A percentile compares a stretch with the other conserved stretches of the same genome.
Evolutionary conservation across 2,888 invertebrate genomes (phyloP).

Genomic region (Lasioglossum villosulum): DNA sequence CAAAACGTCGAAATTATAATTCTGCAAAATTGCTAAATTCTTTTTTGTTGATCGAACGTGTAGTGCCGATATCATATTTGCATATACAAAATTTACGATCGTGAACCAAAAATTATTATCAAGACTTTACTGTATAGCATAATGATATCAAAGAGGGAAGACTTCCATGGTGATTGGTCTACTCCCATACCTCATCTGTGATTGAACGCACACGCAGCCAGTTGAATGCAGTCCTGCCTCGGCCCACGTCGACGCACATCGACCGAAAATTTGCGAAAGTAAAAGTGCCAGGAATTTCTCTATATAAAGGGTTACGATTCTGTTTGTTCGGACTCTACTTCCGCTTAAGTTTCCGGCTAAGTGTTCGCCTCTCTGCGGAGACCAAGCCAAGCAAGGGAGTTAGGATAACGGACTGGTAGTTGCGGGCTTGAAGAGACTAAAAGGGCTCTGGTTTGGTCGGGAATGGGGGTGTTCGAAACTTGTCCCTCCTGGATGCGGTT

Average conservation of each 20-base stretch:
- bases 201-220: neutral
- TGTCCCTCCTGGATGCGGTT: constrained; percentile 74
- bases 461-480: constrained; percentile 69
- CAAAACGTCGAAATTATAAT: no score
- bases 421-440: constrained; percentile 55
- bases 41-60: no score
- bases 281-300: neutral
- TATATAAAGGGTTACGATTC: neutral
- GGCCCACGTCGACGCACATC: neutral
- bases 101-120: no score
- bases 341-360: constrained; percentile 69
- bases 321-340: constrained; percentile 53
- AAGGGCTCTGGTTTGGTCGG: constrained; percentile 61
- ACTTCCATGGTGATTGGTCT: no score
- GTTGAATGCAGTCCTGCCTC: neutral
- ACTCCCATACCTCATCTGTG: no score
- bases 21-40: no score
- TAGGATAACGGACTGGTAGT: constrained; percentile 72
- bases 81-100: no score
- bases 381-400: constrained; percentile 69
- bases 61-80: no score
- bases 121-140: no score
- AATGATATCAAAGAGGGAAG: no score
- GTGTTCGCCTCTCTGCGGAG: constrained; percentile 66
- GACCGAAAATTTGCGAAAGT: neutral